Conservation (phyloP, 1,140 invertebrate species). For the Homarus americanus region DNA sequence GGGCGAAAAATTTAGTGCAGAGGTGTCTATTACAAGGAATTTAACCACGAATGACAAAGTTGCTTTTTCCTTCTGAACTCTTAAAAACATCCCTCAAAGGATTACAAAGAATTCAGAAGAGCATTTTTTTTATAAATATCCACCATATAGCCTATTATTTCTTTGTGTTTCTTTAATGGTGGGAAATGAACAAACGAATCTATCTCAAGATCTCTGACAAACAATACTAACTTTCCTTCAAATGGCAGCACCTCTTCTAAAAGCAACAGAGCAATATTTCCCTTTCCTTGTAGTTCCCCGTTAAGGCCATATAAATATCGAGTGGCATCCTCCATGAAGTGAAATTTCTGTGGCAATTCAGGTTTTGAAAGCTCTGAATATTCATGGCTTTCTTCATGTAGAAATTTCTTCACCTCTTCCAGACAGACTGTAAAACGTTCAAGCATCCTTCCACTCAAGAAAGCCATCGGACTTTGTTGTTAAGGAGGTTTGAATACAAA, state of each 20-base stretch:
- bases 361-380: slow-evolving; percentile 8
- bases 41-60: slow-evolving; percentile 35
- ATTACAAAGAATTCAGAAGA: background rate
- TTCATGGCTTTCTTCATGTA: background rate
- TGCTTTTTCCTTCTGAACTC: slow-evolving; percentile 32
- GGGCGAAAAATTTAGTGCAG: background rate
- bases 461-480: slow-evolving; percentile 21
- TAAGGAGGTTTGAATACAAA: slow-evolving; percentile 2
- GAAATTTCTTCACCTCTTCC: background rate
- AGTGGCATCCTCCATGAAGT: background rate
- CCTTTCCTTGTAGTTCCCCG: too few species aligned
- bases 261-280: too few species aligned
- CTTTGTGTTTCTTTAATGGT: slow-evolving; percentile 29
- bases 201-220: background rate
- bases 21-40: slow-evolving; percentile 19
- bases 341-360: background rate
- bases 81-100: slow-evolving; percentile 28
- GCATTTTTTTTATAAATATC: background rate
- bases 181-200: slow-evolving; percentile 1
- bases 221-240: slow-evolving; percentile 1
- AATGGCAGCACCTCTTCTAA: slow-evolving; percentile 20
- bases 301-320: background rate
- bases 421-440: slow-evolving; percentile 1
- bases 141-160: background rate
- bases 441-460: slow-evolving; percentile 12